Conservation (phyloP, 2,888 invertebrate genomes). For the Leptinotarsa tumamoca region DNA sequence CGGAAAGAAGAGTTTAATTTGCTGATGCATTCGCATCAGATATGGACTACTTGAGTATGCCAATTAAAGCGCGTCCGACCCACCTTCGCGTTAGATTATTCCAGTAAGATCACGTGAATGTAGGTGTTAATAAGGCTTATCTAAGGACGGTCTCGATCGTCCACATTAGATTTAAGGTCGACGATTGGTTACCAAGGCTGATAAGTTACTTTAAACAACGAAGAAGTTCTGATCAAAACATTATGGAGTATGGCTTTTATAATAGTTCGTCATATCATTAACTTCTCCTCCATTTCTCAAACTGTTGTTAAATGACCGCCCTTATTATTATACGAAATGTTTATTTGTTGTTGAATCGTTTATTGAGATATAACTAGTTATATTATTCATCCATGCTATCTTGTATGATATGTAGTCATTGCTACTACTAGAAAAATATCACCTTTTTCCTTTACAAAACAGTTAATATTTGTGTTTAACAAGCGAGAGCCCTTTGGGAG, state of each 20-base stretch:
- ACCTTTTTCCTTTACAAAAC: no score
- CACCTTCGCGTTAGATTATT: conserved; percentile 60
- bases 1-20: background rate
- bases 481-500: no score
- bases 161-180: conserved; percentile 49
- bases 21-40: conserved; percentile 50
- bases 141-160: conserved; percentile 48
- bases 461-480: no score
- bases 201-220: conserved; percentile 1
- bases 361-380: no score
- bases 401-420: no score
- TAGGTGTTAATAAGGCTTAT: conserved; percentile 63
- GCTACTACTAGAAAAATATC: no score
- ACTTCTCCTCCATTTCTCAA: no score
- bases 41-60: conserved; percentile 59
- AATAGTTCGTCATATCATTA: no score
- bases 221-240: conserved; percentile 22
- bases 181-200: conserved; percentile 34
- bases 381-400: no score
- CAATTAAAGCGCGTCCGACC: conserved; percentile 61
- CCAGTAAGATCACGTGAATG: conserved; percentile 58
- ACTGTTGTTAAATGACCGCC: no score
- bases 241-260: background rate
- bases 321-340: no score
- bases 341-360: no score